Evolutionary conservation across 2,113 vertebrate species (phyloP), one percentile per base, ranked within the genome.

Genomic region (Myocastor coypus): DNA sequence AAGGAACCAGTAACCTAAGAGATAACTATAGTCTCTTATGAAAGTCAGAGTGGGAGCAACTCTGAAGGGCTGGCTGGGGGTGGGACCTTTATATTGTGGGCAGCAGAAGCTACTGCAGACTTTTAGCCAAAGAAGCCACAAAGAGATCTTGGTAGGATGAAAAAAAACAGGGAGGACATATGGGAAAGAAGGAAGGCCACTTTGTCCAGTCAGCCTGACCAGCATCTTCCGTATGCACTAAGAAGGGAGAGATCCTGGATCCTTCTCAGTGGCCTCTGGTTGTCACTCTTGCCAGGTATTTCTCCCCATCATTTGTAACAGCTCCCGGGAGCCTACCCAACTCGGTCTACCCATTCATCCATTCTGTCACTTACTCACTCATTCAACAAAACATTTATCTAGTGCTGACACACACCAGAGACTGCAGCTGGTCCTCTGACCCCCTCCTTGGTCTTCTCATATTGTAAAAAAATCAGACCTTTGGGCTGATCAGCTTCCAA

Each of bases 301-400:
- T 94, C 77, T 94, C 66, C 63, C 40, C 26, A 26, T 32, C 3
- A 2, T 87, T 55, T 14, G 0, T 17, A 83, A 37, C 52, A 86
- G 87, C 66, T 55, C 78, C 80, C 86, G 75, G 89, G 91, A 93
- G 68, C 89, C 88, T 71, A 50, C 63, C 91, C 88, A 94, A 14
- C 40, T 64, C 80, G 0, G 3, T 86, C 81, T 32, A 34, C 30
- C 57, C 83, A 83, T 64, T 40, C n/a, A 40, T 71, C 84, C 69
- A 40, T 77, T 75, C 28, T 63, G 84, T 92, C 88, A 42, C 71
- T 88, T 86, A 78, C 88, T 85, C 37, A 13, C 61, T 61, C 78
- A 68, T 86, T 92, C 64, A 91, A 34, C 75, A 96, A 87, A 94
- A 94, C 83, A 52, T 80, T 78, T 64, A 87, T 80, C 61, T 83